A percentile compares a stretch with the other conserved stretches of the same genome.
Conservation (phyloP, 2,797 vertebrate genomes). For the Hemitrygon akajei region DNA sequence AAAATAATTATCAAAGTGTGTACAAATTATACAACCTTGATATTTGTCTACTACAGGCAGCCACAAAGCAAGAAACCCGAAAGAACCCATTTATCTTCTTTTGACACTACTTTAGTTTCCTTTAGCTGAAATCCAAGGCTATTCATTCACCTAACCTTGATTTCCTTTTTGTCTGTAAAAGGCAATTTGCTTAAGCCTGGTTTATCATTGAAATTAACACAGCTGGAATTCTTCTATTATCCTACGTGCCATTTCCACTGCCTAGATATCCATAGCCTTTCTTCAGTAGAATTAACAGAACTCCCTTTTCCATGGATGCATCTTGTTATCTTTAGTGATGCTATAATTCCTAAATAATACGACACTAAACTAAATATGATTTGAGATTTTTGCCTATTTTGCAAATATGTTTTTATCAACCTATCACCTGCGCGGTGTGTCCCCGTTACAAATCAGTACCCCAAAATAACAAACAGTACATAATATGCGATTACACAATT, state of each 20-base stretch:
- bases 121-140: not conserved
- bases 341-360: not conserved
- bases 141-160: not conserved
- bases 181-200: not conserved
- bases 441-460: no score
- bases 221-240: not conserved
- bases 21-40: no score
- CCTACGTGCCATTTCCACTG: not conserved
- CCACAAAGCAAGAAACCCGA: no score
- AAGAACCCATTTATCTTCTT: no score
- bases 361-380: not conserved
- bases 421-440: no score
- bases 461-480: no score
- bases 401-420: not conserved
- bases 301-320: not conserved
- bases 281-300: not conserved
- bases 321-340: not conserved
- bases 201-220: not conserved
- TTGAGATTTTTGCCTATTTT: not conserved
- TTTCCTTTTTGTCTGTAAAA: not conserved
- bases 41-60: no score
- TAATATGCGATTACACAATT: no score
- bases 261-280: no score
- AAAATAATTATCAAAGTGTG: no score
- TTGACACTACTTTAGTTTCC: not conserved